phyloP scores from a whole-genome alignment of 2,797 vertebrate species.

The Dromococcyx pavoninus region DNA sequence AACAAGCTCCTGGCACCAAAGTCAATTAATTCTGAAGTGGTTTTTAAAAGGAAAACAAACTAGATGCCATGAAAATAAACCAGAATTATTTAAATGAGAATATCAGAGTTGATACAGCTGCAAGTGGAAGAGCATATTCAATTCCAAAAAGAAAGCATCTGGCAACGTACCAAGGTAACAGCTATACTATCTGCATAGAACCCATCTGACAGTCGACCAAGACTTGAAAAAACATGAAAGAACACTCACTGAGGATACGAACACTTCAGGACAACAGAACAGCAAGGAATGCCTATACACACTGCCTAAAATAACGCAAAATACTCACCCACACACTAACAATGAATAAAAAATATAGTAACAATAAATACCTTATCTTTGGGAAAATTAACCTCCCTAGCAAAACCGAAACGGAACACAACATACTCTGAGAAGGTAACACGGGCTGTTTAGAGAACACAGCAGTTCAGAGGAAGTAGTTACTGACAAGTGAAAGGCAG shows the following conservation, averaged over 20 bases:
- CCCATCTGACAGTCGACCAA: conserved; percentile 1
- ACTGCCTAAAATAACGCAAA: background rate
- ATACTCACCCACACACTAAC: background rate
- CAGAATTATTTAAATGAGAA: conserved; percentile 27
- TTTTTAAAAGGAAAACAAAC: conserved; percentile 48
- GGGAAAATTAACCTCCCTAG: conserved; percentile 11
- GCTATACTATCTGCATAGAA: background rate
- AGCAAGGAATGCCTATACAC: background rate
- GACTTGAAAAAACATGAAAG: conserved; percentile 1
- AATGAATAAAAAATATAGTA: background rate
- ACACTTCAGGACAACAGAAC: conserved; percentile 11
- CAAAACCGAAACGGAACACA: conserved; percentile 10
- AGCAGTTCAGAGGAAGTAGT: background rate
- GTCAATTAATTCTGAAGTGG: conserved; percentile 43
- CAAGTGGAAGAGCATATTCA: background rate
- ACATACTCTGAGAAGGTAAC: background rate
- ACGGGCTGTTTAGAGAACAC: background rate
- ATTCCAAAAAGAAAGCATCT: conserved; percentile 40
- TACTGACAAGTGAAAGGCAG: conserved; percentile 12
- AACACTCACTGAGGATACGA: background rate
- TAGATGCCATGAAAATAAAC: conserved; percentile 48
- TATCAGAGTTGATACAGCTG: conserved; percentile 17
- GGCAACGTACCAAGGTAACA: conserved; percentile 26
- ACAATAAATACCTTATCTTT: conserved; percentile 10
- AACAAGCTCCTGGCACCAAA: conserved; percentile 38